Conservation (phyloP, 2,797 vertebrate genomes). For the Acanthiza pusilla region DNA sequence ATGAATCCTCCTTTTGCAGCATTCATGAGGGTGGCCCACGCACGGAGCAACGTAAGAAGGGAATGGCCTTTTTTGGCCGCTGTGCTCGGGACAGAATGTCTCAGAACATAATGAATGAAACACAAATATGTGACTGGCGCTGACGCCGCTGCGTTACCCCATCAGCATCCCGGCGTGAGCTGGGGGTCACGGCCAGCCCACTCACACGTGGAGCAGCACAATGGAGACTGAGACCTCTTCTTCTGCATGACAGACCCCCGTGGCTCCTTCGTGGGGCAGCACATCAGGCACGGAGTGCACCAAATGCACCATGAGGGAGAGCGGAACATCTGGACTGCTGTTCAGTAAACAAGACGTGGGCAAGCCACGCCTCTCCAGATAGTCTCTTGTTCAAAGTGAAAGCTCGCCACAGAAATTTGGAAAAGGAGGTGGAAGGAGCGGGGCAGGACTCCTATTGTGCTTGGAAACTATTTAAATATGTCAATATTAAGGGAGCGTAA, state of each 20-base stretch:
- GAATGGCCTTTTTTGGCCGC: background rate
- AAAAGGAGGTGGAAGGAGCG: background rate
- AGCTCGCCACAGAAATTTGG: background rate
- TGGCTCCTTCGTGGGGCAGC: background rate
- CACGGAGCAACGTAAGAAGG: accelerated
- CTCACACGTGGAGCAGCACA: background rate
- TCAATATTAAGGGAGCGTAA: slow-evolving; percentile 40
- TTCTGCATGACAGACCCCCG: accelerated
- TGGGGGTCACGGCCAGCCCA: accelerated
- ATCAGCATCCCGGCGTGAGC: accelerated
- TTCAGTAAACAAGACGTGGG: background rate
- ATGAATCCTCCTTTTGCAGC: background rate
- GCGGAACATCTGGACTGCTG: background rate
- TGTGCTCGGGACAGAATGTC: background rate
- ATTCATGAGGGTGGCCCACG: background rate
- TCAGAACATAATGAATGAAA: background rate
- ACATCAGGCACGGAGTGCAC: background rate
- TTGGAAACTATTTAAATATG: slow-evolving; percentile 54
- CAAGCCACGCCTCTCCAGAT: background rate
- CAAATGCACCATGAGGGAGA: accelerated
- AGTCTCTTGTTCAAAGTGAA: background rate
- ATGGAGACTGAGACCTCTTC: accelerated
- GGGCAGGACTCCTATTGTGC: background rate
- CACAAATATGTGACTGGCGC: background rate
- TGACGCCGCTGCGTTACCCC: accelerated